Conservation (phyloP, 2,113 vertebrate species). For the Serilophus lunatus region DNA sequence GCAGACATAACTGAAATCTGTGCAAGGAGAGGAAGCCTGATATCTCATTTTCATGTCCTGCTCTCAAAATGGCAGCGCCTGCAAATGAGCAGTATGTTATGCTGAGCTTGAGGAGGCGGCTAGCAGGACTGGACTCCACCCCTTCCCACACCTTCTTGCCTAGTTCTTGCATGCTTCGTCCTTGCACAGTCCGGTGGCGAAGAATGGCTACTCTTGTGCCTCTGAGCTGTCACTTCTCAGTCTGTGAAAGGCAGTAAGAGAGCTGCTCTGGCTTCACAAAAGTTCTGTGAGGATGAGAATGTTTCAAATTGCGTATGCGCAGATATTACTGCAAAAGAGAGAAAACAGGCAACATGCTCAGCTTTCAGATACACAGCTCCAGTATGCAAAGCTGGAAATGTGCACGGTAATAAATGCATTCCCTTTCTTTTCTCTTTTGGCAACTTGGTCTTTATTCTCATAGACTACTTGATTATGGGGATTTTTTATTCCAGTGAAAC, state of each 20-base stretch:
- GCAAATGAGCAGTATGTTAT: neutral
- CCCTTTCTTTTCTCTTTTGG: neutral
- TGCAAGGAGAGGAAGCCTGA: neutral
- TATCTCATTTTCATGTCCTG: neutral
- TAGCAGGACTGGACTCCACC: neutral
- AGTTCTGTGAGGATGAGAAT: neutral
- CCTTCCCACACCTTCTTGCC: neutral
- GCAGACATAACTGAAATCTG: neutral
- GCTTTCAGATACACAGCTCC: neutral
- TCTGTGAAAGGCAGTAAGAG: fast-evolving
- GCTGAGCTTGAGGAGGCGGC: neutral
- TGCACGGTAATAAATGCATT: neutral
- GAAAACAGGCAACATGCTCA: neutral
- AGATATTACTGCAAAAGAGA: neutral
- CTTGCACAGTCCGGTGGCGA: fast-evolving
- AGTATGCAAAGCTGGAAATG: neutral
- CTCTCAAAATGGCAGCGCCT: neutral
- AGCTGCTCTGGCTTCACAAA: neutral
- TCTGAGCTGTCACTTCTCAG: neutral
- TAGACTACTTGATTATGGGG: neutral
- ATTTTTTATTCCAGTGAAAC: constrained; percentile 30
- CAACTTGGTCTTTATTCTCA: constrained; percentile 14
- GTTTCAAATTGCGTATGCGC: neutral
- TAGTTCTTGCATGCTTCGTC: fast-evolving
- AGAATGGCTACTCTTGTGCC: neutral